phyloP scores from a whole-genome alignment of 2,113 vertebrate species.

The Nansenia antarctica region DNA sequence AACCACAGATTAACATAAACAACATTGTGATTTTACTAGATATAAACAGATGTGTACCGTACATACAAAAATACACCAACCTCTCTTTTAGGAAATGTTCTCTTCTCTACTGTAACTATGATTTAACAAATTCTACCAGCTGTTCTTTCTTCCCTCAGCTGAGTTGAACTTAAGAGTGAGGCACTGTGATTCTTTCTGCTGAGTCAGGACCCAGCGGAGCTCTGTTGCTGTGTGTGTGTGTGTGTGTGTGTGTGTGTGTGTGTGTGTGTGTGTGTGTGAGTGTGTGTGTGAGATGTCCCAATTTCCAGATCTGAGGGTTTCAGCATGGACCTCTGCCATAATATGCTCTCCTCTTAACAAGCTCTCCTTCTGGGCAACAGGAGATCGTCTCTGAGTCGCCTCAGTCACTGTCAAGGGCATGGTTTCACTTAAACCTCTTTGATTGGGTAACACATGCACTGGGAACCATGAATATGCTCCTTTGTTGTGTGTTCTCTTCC shows the following conservation, averaged over 20 bases:
- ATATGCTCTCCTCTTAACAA: constrained; percentile 29
- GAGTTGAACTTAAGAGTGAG: constrained; percentile 3
- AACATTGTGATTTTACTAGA: too few species aligned
- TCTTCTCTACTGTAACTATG: not conserved
- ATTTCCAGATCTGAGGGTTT: constrained; percentile 2
- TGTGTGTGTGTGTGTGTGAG: not conserved
- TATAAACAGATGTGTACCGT: too few species aligned
- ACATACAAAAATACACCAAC: not conserved
- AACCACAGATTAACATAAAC: not conserved
- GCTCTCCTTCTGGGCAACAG: constrained; percentile 50
- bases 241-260: not conserved
- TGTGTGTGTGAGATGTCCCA: not conserved
- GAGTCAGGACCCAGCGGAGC: constrained; percentile 5
- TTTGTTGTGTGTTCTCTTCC: constrained; percentile 50
- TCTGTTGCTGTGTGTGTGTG: constrained; percentile 16
- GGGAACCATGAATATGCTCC: constrained; percentile 57
- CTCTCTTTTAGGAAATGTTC: too few species aligned
- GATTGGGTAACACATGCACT: constrained; percentile 60
- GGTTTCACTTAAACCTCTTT: constrained; percentile 60
- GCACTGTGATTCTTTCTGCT: constrained; percentile 6
- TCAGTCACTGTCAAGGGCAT: constrained; percentile 51
- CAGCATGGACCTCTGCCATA: constrained; percentile 1
- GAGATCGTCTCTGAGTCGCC: too few species aligned
- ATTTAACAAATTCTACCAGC: not conserved
- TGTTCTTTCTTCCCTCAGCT: not conserved